phyloP scores from a whole-genome alignment of 1,140 invertebrate genomes.

The Diorhabda elongata region DNA sequence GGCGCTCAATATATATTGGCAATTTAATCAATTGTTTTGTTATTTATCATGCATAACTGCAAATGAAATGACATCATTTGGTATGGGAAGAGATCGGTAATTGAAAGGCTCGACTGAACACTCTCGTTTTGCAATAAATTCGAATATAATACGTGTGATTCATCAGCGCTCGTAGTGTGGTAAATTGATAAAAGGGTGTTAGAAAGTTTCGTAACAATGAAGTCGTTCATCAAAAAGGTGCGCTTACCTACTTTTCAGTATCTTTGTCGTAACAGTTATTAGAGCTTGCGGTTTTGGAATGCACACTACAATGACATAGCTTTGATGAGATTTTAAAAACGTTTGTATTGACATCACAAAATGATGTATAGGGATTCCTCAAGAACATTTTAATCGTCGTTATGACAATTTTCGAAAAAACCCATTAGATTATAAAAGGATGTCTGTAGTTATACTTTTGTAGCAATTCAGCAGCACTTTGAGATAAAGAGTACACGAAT shows the following conservation, averaged over 20 bases:
- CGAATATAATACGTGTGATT: conserved; percentile 5
- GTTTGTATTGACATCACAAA: too few relatives aligned
- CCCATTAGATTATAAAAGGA: too few relatives aligned
- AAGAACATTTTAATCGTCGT: too few relatives aligned
- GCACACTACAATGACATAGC: neutral
- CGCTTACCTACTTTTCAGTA: neutral
- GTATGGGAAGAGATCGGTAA: conserved; percentile 4
- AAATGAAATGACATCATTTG: conserved; percentile 10
- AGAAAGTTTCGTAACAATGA: neutral
- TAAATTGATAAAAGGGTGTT: neutral
- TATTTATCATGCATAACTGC: conserved; percentile 10
- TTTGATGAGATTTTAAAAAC: too few relatives aligned
- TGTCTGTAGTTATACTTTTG: too few relatives aligned
- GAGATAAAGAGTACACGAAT: too few relatives aligned
- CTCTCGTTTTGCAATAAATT: conserved; percentile 11
- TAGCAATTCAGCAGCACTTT: too few relatives aligned
- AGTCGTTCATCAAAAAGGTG: neutral
- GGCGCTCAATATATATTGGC: neutral
- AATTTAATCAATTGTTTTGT: conserved; percentile 10
- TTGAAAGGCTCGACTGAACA: neutral
- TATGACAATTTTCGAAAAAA: too few relatives aligned
- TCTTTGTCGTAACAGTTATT: neutral
- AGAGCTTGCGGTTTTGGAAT: neutral
- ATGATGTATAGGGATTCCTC: too few relatives aligned
- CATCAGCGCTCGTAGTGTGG: neutral